phyloP scores from a whole-genome alignment of 2,113 vertebrate species.

The Dicerorhinus sumatrensis region DNA sequence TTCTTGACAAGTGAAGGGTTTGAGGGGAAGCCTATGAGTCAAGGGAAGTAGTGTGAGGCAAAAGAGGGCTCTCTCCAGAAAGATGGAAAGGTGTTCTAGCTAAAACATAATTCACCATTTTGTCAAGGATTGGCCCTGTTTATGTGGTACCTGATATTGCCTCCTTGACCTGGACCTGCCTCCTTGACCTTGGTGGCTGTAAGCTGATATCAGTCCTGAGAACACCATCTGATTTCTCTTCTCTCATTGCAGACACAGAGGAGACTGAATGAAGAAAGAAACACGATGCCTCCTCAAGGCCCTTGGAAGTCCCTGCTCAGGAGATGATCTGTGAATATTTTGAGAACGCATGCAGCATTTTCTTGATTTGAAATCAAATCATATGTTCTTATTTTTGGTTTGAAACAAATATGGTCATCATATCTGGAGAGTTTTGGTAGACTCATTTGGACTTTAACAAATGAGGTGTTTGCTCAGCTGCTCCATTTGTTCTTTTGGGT shows the following conservation, averaged over 20 bases:
- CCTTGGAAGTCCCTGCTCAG: background rate
- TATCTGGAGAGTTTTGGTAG: background rate
- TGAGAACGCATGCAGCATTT: background rate
- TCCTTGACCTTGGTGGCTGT: background rate
- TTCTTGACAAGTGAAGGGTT: background rate
- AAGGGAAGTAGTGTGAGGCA: background rate
- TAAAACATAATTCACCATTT: background rate
- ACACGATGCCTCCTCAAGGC: rapidly evolving
- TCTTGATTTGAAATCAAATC: conserved; percentile 9
- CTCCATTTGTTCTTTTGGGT: background rate
- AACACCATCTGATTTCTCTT: background rate
- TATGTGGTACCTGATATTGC: background rate
- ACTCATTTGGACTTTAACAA: background rate
- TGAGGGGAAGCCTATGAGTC: background rate
- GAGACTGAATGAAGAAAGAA: background rate
- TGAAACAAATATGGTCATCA: background rate
- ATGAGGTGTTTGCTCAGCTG: background rate
- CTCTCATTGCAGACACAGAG: background rate
- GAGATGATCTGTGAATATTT: background rate
- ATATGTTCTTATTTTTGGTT: background rate
- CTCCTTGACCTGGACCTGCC: background rate
- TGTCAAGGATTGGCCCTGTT: background rate
- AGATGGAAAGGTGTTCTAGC: background rate
- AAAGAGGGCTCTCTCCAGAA: background rate
- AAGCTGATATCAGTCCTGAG: background rate